These are phyloP conservation scores for Anorthoa munda DNA, from an alignment of 2,888 invertebrate species.

Conservation along the genomic window DNA sequence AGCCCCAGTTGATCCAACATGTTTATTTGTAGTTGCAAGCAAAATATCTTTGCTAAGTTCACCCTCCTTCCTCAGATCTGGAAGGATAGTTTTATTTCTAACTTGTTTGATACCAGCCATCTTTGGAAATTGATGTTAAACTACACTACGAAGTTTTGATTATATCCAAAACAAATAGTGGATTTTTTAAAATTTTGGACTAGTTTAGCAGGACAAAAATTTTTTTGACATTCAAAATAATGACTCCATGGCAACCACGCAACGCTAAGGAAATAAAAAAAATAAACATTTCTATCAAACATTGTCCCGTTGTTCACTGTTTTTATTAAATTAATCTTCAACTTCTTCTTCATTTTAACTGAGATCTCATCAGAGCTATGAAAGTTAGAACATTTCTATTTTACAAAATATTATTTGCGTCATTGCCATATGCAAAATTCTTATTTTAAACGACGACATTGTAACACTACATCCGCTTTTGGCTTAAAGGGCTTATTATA, in stretches of 20 bases:
- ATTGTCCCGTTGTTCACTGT: background rate
- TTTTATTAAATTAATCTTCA: background rate
- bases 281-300: background rate
- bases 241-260: constrained; percentile 51
- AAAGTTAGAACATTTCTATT: background rate
- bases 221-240: constrained; percentile 42
- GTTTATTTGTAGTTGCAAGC: constrained; percentile 83
- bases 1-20: constrained; percentile 84
- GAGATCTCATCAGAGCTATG: too few relatives aligned
- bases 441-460: constrained; percentile 37
- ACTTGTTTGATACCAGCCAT: constrained; percentile 83
- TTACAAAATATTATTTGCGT: background rate
- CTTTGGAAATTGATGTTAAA: constrained; percentile 25
- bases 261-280: background rate
- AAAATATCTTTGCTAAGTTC: constrained; percentile 81
- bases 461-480: constrained; percentile 40
- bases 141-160: constrained; percentile 35
- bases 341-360: background rate
- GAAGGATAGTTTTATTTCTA: constrained; percentile 85
- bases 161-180: constrained; percentile 25
- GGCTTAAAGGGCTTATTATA: too few relatives aligned
- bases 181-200: constrained; percentile 8
- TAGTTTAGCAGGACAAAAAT: constrained; percentile 15
- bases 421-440: background rate
- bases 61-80: constrained; percentile 86